Base-by-base conservation (phyloP, 2,888 invertebrate genomes). In the Mimas tiliae region DNA sequence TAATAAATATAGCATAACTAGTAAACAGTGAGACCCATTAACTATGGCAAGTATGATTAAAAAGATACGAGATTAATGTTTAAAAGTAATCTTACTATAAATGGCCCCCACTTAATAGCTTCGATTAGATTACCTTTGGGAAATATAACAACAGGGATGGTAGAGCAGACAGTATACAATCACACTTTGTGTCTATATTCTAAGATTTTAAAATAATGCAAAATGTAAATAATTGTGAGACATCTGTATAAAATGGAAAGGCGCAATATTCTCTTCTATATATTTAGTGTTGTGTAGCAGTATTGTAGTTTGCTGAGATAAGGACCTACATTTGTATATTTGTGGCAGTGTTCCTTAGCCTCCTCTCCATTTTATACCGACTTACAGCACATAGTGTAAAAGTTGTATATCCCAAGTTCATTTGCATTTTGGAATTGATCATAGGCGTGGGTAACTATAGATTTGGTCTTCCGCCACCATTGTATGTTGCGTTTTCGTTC, bases 391-490 rank as follows among this genome's bases (percentile, higher is more conserved):
- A 58, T 58, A 21, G 38, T 38, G 33, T 52, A 27, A 51, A 51
- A 38, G 11, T 3, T 16, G 8, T 19, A 12, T 58, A 58, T 12
- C 19, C 58, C 19, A 58, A 58, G 19, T 58, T 58, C 19, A 19
- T 58, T 58, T 58, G 58, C 58, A 58, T 58, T 52, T 19, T 58
- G 42, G 58, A 58, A 58, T 58, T 58, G 58, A 58, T 58, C 19
- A 19, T 19, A 51, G 47, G 33, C 58, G 68, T 68, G 51, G 47
- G 65, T 64, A 72, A 64, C 64, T 19, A n/a, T 27, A 58, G n/a
- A 66, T 71, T 64, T 70, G 70, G 82, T 80, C 83, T 83, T 83
- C 81, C 77, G 71, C 58, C 38, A 62, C 63, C 68, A 4, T 65
- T 62, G 71, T 42, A 58, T 58, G 38, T 58, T 58, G 55, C 38